Evolutionary conservation across 2,113 vertebrate genomes (phyloP), one percentile per base, ranked within the genome.

Genomic region (Hiodon alosoides): DNA sequence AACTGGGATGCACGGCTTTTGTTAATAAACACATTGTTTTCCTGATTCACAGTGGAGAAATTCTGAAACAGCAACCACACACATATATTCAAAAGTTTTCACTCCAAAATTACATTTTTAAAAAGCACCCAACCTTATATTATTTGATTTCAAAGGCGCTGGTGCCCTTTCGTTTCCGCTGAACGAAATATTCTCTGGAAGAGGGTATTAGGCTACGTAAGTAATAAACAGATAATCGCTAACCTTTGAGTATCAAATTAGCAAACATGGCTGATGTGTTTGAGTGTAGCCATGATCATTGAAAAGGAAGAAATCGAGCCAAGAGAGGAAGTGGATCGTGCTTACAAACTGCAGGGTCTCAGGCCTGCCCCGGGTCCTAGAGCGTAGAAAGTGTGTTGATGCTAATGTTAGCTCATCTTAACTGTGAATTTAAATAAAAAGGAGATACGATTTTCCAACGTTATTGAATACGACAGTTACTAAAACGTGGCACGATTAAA

Each of bases 231-330:
- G 87, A 79, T 86, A 82, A 81, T 86, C 83, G 81, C 87, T 86
- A 90, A 90, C 87, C 89, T 88, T 87, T 89, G 86, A 87, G 87
- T 85, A 88, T 90, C 89, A 90, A 88, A 90, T 90, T 88, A 90
- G 87, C 88, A 89, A 91, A 92, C 90, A 92, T 90, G 91, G 90
- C 91, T 91, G 90, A 85, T 90, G 84, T 85, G 80, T 85, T 90
- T 87, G 85, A 78, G 83, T 84, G 86, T 83, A 90, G 90, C 89
- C 90, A 90, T 91, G 88, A 91, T 90, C 89, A 89, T 86, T 86
- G 82, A 87, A 85, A 84, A 83, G 83, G 80, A 86, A 83, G 86
- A 87, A 84, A 88, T 78, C 64, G 77, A 89, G 84, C 81, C 79
- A 59, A 71, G 83, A 82, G 81, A 88, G 89, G 89, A 90, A 90